Percentiles rank a stretch among this genome's conserved stretches.
phyloP scores from a whole-genome alignment of 2,113 vertebrate genomes.

The human (Homo sapiens) region DNA sequence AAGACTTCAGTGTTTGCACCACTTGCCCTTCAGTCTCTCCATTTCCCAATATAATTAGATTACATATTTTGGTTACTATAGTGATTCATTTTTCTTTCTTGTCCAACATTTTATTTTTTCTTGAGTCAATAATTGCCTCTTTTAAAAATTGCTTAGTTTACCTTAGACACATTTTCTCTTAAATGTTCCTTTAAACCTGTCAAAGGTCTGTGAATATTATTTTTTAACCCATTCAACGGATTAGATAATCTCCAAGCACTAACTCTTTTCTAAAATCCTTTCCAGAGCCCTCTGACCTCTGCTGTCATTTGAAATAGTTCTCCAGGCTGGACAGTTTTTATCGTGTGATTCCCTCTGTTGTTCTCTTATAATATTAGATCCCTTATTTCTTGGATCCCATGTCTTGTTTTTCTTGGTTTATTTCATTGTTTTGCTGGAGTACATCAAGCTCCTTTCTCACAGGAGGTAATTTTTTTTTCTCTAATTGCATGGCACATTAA shows the following conservation, averaged over 20 bases:
- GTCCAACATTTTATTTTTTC: conserved; percentile 33
- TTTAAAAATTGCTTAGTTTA: conserved; percentile 33
- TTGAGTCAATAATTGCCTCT: conserved; percentile 31
- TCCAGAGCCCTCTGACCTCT: background rate
- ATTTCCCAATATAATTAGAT: background rate
- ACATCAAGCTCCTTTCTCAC: background rate
- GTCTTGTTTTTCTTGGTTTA: conserved; percentile 19
- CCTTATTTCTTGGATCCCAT: background rate
- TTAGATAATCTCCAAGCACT: background rate
- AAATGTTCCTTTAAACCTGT: background rate
- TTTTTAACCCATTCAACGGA: background rate
- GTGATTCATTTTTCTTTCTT: conserved; percentile 16
- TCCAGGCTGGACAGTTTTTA: background rate
- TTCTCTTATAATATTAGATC: background rate
- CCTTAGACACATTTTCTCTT: background rate
- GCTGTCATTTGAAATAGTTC: background rate
- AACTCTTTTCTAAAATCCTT: background rate
- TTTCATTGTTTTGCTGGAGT: background rate
- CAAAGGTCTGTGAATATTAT: conserved; percentile 20
- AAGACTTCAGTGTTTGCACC: background rate
- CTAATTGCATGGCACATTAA: background rate
- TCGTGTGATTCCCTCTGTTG: background rate
- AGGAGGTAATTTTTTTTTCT: background rate
- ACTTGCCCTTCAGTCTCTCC: background rate
- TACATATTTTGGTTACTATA: conserved; percentile 2